Percentiles rank a stretch among this genome's conserved stretches.
Evolutionary conservation across 2,888 invertebrate species (phyloP).

Genomic region (Thalpophila matura): DNA sequence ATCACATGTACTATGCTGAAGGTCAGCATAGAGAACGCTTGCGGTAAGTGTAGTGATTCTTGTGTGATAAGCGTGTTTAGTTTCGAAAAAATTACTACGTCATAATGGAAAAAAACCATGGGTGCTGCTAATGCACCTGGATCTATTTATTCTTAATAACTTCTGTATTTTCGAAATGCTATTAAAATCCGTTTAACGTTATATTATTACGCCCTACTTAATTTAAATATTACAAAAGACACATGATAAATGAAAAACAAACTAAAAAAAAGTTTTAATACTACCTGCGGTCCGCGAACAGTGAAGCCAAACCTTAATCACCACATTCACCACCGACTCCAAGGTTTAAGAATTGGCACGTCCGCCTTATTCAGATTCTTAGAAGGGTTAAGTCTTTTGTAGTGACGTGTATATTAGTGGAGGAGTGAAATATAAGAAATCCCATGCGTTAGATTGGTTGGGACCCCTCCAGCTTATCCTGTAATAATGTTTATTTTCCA

Average conservation of each 20-base stretch:
- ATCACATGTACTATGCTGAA: background rate
- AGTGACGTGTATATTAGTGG: slow-evolving; percentile 61
- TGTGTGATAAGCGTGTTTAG: background rate
- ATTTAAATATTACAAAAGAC: background rate
- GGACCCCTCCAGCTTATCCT: slow-evolving; percentile 74
- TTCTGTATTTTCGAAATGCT: background rate
- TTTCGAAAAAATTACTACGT: background rate
- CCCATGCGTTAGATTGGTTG: slow-evolving; percentile 71
- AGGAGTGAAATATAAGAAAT: slow-evolving; percentile 70
- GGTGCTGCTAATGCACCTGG: background rate
- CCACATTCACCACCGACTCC: slow-evolving; percentile 43
- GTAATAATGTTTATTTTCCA: slow-evolving; percentile 81
- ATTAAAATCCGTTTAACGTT: background rate
- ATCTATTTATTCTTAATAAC: no score
- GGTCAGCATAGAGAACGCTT: background rate
- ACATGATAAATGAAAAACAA: no score
- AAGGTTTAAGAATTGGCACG: slow-evolving; percentile 73
- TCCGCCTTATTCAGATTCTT: slow-evolving; percentile 74
- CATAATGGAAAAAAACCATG: background rate
- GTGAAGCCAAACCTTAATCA: slow-evolving; percentile 46
- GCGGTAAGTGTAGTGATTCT: background rate
- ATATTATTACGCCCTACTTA: background rate
- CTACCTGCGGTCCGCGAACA: slow-evolving; percentile 25
- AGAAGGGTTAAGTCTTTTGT: slow-evolving; percentile 79
- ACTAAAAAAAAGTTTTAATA: background rate